A percentile compares a stretch with the other conserved stretches of the same genome.
Conservation (phyloP, 2,888 invertebrate genomes). For the Coleophora deauratella region DNA sequence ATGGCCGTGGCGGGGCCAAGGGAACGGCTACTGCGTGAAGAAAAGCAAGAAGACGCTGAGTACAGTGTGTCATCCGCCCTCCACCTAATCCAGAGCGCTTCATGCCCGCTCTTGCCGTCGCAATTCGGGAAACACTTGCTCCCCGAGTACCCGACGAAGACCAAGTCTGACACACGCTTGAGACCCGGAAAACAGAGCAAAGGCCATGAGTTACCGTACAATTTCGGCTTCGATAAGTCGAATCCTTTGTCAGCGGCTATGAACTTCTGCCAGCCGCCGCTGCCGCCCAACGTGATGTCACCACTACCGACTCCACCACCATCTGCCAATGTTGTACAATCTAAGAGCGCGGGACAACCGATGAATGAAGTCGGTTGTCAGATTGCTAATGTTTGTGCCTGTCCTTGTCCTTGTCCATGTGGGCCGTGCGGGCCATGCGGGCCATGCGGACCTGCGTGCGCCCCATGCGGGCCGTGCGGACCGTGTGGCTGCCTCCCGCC, state of each 20-base stretch:
- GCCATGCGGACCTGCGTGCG: slow-evolving; percentile 19
- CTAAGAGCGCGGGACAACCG: too few species aligned
- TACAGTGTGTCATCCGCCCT: background rate
- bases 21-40: slow-evolving; percentile 6
- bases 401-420: slow-evolving; percentile 10
- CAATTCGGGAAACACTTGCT: slow-evolving; percentile 3
- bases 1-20: slow-evolving; percentile 1
- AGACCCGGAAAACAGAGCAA: too few species aligned
- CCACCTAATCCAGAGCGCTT: slow-evolving; percentile 23
- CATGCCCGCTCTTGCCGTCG: slow-evolving; percentile 28
- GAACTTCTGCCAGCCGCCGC: slow-evolving; percentile 2
- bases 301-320: background rate
- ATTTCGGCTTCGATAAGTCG: too few species aligned
- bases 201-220: too few species aligned
- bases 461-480: slow-evolving; percentile 27
- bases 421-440: background rate
- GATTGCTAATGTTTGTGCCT: slow-evolving; percentile 2
- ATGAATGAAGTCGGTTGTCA: background rate
- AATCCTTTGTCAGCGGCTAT: background rate
- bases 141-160: slow-evolving; percentile 12
- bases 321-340: too few species aligned
- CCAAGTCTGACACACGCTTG: slow-evolving; percentile 12
- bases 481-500: slow-evolving; percentile 40
- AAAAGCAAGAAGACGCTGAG: slow-evolving; percentile 11
- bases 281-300: background rate